Percentiles rank a stretch among this genome's conserved stretches.
Evolutionary conservation across 2,888 invertebrate genomes (phyloP).

Genomic region (Sphaerophoria taeniata): DNA sequence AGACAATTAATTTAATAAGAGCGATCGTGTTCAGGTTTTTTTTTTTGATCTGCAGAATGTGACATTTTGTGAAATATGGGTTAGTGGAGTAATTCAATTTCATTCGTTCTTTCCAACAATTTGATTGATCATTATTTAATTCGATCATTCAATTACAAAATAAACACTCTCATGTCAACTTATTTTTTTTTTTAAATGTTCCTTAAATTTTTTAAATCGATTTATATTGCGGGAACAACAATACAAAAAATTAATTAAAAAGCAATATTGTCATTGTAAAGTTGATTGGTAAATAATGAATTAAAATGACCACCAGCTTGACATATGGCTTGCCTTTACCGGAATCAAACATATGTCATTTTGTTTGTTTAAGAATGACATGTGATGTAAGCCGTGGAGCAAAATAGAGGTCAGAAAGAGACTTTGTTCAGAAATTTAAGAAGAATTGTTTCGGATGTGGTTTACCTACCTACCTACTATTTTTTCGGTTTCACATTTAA

Average conservation of each 20-base stretch:
- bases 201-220: slow-evolving; percentile 60
- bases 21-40: slow-evolving; percentile 32
- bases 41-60: slow-evolving; percentile 8
- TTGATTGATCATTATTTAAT: slow-evolving; percentile 52
- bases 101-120: slow-evolving; percentile 41
- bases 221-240: slow-evolving; percentile 41
- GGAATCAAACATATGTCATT: slow-evolving; percentile 54
- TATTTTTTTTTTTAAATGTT: background rate
- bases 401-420: slow-evolving; percentile 15
- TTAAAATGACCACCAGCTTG: slow-evolving; percentile 57
- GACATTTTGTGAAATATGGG: slow-evolving; percentile 47
- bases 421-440: slow-evolving; percentile 7
- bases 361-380: slow-evolving; percentile 64
- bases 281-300: slow-evolving; percentile 65
- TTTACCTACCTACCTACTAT: background rate
- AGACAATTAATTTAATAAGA: slow-evolving; percentile 67
- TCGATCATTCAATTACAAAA: slow-evolving; percentile 60
- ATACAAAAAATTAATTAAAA: slow-evolving; percentile 57
- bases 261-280: slow-evolving; percentile 61
- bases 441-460: slow-evolving; percentile 28
- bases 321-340: slow-evolving; percentile 53
- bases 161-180: slow-evolving; percentile 45
- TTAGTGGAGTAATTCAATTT: slow-evolving; percentile 60
- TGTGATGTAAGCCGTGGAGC: slow-evolving; percentile 41
- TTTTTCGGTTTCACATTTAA: no score